phyloP scores from a whole-genome alignment of 2,113 vertebrate species.

The Solea solea region DNA sequence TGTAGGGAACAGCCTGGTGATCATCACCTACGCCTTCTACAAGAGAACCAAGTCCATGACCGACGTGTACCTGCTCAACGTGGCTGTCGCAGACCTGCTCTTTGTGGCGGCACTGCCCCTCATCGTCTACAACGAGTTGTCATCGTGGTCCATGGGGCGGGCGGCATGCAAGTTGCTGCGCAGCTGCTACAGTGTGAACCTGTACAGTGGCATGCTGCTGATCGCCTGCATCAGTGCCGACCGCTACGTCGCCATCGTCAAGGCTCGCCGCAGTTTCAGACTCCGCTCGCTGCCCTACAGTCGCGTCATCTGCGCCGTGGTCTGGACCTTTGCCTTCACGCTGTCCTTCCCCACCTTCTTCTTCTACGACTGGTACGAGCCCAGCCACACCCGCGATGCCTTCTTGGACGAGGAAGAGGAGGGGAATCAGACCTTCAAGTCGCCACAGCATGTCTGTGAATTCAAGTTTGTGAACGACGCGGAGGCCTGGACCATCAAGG shows the following conservation, averaged over 20 bases:
- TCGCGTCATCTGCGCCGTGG: constrained; percentile 75
- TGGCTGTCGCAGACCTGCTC: constrained; percentile 90
- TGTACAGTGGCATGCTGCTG: constrained; percentile 91
- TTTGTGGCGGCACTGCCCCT: constrained; percentile 89
- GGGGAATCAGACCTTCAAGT: rapidly evolving
- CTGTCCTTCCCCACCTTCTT: constrained; percentile 85
- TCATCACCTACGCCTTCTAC: constrained; percentile 87
- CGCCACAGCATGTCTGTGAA: constrained; percentile 76
- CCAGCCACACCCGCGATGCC: rapidly evolving
- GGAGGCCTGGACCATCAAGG: constrained; percentile 68
- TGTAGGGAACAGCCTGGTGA: constrained; percentile 89
- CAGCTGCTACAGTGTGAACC: constrained; percentile 89
- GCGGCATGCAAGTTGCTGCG: constrained; percentile 86
- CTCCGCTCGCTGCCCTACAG: constrained; percentile 82
- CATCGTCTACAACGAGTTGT: constrained; percentile 83
- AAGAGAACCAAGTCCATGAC: constrained; percentile 90
- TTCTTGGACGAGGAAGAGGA: rapidly evolving
- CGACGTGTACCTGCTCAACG: constrained; percentile 90
- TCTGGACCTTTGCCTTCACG: constrained; percentile 84
- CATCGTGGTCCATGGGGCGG: constrained; percentile 82
- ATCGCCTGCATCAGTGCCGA: constrained; percentile 90
- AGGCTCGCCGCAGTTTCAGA: constrained; percentile 86
- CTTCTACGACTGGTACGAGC: constrained; percentile 70
- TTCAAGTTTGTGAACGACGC: constrained; percentile 48
- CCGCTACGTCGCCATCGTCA: constrained; percentile 91